phyloP scores from a whole-genome alignment of 2,888 invertebrate species.

The Philereme transversata region DNA sequence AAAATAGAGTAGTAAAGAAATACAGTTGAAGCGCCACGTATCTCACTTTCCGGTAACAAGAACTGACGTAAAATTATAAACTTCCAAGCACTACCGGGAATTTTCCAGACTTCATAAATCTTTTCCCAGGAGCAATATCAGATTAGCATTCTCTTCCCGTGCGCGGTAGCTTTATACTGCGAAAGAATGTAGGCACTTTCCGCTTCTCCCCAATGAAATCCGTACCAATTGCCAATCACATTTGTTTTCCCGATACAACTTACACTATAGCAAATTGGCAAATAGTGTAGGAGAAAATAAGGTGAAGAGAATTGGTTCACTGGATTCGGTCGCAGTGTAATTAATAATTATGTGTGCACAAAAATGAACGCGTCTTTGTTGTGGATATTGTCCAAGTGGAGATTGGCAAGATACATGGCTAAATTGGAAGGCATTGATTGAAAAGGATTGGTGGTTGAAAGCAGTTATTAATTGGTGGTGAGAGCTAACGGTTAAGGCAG shows the following conservation, averaged over 20 bases:
- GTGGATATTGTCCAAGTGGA: no score
- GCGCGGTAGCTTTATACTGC: conserved; percentile 14
- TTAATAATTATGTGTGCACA: background rate
- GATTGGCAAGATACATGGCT: no score
- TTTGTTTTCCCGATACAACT: conserved; percentile 29
- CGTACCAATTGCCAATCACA: conserved; percentile 32
- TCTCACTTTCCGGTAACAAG: no score
- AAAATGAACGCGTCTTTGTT: no score
- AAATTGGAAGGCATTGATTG: no score
- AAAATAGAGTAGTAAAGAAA: no score
- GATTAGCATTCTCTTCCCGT: conserved; percentile 19
- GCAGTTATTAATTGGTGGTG: no score
- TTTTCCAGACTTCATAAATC: background rate
- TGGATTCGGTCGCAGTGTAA: background rate
- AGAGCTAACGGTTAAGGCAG: no score
- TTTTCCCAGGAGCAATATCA: conserved; percentile 5
- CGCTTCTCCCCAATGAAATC: conserved; percentile 26
- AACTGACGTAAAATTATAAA: background rate
- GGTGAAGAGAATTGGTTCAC: conserved; percentile 2
- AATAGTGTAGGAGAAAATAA: conserved; percentile 17
- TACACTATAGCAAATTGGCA: conserved; percentile 17
- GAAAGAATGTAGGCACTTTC: conserved; percentile 13
- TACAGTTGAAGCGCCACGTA: no score
- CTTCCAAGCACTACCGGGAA: conserved; percentile 1
- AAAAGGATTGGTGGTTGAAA: no score